Evolutionary conservation across 2,888 invertebrate species (phyloP).

Genomic region (Acleris sparsana): DNA sequence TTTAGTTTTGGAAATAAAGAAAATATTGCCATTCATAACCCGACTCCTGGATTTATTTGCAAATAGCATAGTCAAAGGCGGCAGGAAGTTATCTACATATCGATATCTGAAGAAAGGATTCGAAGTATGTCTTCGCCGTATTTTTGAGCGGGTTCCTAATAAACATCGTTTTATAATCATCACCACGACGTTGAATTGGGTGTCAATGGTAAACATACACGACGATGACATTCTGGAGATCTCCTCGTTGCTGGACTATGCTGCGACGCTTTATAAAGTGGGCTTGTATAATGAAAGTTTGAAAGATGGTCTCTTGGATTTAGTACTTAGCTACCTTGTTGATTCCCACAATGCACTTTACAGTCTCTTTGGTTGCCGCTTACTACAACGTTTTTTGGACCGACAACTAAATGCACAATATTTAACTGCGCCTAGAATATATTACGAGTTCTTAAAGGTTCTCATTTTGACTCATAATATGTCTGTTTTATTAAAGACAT

Average conservation of each 20-base stretch:
- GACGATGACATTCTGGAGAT: slow-evolving; percentile 79
- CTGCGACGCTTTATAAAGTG: slow-evolving; percentile 73
- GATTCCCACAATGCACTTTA: slow-evolving; percentile 70
- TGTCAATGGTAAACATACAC: slow-evolving; percentile 61
- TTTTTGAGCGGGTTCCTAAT: slow-evolving; percentile 76
- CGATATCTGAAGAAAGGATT: slow-evolving; percentile 74
- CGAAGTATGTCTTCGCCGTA: slow-evolving; percentile 80
- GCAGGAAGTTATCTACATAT: slow-evolving; percentile 51
- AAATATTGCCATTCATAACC: slow-evolving; percentile 66
- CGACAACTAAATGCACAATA: slow-evolving; percentile 73
- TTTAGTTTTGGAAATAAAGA: slow-evolving; percentile 71
- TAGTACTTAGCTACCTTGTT: slow-evolving; percentile 73
- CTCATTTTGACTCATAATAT: slow-evolving; percentile 44
- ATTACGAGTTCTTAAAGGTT: slow-evolving; percentile 66
- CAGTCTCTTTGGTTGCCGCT: slow-evolving; percentile 80
- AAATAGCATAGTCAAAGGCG: slow-evolving; percentile 57
- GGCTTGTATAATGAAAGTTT: slow-evolving; percentile 68
- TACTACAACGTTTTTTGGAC: slow-evolving; percentile 83
- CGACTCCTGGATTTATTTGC: slow-evolving; percentile 77
- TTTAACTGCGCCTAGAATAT: slow-evolving; percentile 79
- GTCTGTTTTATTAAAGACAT: no score
- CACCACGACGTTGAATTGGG: slow-evolving; percentile 78
- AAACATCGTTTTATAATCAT: slow-evolving; percentile 75
- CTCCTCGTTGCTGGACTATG: slow-evolving; percentile 79
- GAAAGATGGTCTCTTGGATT: slow-evolving; percentile 71